Conservation (phyloP, 2,888 invertebrate species). For the Cylloceria caligata region DNA sequence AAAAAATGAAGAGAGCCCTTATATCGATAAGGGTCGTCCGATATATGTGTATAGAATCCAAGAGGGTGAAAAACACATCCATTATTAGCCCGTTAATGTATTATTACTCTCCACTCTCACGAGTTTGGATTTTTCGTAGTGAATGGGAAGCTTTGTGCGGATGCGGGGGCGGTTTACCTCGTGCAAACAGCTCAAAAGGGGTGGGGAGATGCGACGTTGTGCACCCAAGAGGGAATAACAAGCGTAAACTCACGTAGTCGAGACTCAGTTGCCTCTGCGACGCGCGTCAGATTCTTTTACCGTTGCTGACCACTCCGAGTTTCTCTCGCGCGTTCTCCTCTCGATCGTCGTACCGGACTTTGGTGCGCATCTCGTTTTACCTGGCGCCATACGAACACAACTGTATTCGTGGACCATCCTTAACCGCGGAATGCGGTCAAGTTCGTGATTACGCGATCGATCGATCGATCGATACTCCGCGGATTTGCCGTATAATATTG, state of each 20-base stretch:
- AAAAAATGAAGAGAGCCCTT: neutral
- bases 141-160: conserved; percentile 60
- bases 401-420: conserved; percentile 27
- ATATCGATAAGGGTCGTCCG: conserved; percentile 1
- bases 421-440: conserved; percentile 57
- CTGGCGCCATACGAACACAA: conserved; percentile 7
- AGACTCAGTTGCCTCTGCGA: conserved; percentile 64
- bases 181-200: conserved; percentile 64
- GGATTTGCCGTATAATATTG: neutral
- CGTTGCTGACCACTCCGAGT: conserved; percentile 23
- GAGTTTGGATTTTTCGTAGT: conserved; percentile 24
- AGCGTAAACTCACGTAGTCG: conserved; percentile 62
- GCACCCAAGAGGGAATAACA: conserved; percentile 70
- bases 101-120: conserved; percentile 1
- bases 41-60: neutral
- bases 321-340: conserved; percentile 1
- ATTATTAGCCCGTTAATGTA: neutral
- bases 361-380: neutral
- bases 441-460: conserved; percentile 55
- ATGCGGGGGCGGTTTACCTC: conserved; percentile 70
- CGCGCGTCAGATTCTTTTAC: conserved; percentile 22
- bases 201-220: conserved; percentile 40
- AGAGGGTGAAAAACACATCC: conserved; percentile 25
- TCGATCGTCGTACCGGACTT: conserved; percentile 10
- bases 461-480: neutral